Evolutionary conservation across 1,140 invertebrate genomes (phyloP).

Genomic region (Drosophila virilis): DNA sequence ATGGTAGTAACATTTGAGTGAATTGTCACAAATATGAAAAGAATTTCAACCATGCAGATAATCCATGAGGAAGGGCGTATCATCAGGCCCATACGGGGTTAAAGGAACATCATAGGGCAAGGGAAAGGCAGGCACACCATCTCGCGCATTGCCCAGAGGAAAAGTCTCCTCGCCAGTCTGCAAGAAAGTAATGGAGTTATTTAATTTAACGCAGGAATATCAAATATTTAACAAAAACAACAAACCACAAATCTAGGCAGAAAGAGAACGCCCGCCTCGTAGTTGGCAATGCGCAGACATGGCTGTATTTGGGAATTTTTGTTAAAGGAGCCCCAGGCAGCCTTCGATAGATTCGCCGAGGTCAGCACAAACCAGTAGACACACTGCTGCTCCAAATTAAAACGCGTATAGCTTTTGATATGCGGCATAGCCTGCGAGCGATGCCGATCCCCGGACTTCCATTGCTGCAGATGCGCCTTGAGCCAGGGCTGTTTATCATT

Average conservation of each 20-base stretch:
- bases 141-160: conserved; percentile 79
- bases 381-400: conserved; percentile 88
- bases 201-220: background rate
- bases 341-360: conserved; percentile 97
- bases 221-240: conserved; percentile 71
- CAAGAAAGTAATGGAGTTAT: conserved; percentile 11
- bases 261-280: conserved; percentile 96
- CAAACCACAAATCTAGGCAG: conserved; percentile 93
- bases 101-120: conserved; percentile 93
- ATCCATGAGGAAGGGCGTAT: conserved; percentile 87
- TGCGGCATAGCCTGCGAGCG: conserved; percentile 95
- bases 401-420: conserved; percentile 94
- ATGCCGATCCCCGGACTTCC: conserved; percentile 89
- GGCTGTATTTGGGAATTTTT: conserved; percentile 86
- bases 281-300: conserved; percentile 92
- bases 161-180: conserved; percentile 82
- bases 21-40: conserved; percentile 1
- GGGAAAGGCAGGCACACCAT: conserved; percentile 86
- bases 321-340: conserved; percentile 94
- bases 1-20: too few relatives aligned
- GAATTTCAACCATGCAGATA: conserved; percentile 61
- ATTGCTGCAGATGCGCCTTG: conserved; percentile 91
- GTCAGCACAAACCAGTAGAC: conserved; percentile 94
- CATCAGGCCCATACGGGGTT: conserved; percentile 87
- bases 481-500: conserved; percentile 96